Evolutionary conservation across 30 jellyfish, hydroid and myxozoan genomes (phyloP), one percentile per base, ranked within the genome.

Genomic region (Chrysaora quinquecirrha): DNA sequence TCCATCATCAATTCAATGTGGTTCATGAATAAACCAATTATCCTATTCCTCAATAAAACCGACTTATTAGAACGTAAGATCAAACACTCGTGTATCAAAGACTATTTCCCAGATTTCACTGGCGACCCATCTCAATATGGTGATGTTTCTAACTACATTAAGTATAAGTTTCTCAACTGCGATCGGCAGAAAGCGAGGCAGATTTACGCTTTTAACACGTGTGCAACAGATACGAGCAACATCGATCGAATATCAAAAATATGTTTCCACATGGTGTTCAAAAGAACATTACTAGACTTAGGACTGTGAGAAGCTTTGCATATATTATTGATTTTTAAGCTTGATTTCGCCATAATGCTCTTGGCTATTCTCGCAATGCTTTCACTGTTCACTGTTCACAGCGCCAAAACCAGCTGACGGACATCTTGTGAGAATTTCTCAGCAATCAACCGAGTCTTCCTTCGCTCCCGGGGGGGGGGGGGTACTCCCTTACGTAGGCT

Each of bases 171-270:
- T 34, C 73, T 85, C 16, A 48, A 31, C 19, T 67, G 84, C 52
- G 73, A 85, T 60, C 35, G 49, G 46, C 84, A 85, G 30, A 38
- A n/a, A 18, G 64, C 16, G 54, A 54, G 95, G 49, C 60, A 50
- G 54, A 69, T 85, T 25, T 85, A 28, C 80, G 27, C 76, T 1
- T 76, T 73, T 78, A 76, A 61, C 69, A 85, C 95, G 0, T 73
- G 89, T 38, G 95, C 95, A 18, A 85, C 95, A 11, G 88, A 85
- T 30, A 85, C 95, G 0, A 52, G 58, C 35, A 73, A 74, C 73
- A 85, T 85, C 28, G 46, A 50, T 11, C 24, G 66, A 20, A 81
- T 85, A 18, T 73, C 84, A 14, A 52, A 69, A 0, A 81, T 76
- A 20, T 75, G 89, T 28, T 75, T 76, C 33, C 82, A 75, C 72